These are phyloP conservation scores for Leptopilina clavipes DNA, from an alignment of 1,140 invertebrate species.

Conservation along the genomic window DNA sequence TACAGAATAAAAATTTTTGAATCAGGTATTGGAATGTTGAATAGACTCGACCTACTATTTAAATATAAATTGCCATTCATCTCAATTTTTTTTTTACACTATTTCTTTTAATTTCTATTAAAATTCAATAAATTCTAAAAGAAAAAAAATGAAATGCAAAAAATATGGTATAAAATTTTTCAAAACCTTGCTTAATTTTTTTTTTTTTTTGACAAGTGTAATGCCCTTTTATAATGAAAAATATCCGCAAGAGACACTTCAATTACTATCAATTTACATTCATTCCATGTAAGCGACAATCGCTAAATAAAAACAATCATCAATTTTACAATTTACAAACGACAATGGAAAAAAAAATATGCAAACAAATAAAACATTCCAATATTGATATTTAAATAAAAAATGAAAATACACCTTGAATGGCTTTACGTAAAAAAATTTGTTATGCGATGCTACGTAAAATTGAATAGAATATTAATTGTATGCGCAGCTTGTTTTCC, in stretches of 20 bases:
- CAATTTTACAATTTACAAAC: neutral
- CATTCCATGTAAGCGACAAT: neutral
- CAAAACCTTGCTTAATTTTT: neutral
- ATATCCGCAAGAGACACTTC: constrained; percentile 15
- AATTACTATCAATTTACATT: constrained; percentile 20
- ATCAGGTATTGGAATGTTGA: no score
- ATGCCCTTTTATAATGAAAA: constrained; percentile 1
- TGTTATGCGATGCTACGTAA: neutral
- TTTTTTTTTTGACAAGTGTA: neutral
- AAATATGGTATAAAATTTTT: neutral
- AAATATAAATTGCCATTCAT: no score
- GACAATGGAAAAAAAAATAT: neutral
- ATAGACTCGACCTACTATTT: no score
- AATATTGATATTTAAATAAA: neutral
- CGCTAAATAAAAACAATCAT: neutral
- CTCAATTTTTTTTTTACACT: no score
- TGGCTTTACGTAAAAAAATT: neutral
- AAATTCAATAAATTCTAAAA: neutral
- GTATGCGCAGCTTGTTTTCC: neutral
- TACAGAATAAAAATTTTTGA: no score
- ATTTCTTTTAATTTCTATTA: no score
- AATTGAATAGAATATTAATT: neutral
- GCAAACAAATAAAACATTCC: neutral
- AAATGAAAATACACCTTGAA: no score
- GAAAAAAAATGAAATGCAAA: neutral